A percentile compares a stretch with the other conserved stretches of the same genome.
These are phyloP conservation scores for Trinorchestia longiramus DNA, from an alignment of 1,140 invertebrate genomes.

Conservation along the genomic window DNA sequence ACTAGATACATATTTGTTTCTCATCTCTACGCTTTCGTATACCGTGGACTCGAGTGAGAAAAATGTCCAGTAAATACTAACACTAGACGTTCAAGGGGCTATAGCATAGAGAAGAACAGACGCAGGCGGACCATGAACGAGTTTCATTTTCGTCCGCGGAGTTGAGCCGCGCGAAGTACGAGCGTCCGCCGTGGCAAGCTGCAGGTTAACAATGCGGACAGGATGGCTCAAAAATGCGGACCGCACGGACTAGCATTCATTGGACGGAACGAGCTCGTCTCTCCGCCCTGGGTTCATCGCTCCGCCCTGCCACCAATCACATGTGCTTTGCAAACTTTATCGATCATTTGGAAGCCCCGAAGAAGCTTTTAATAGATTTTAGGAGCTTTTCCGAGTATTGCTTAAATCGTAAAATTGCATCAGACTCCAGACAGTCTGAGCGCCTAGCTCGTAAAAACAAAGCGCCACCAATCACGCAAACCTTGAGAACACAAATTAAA, in stretches of 20 bases:
- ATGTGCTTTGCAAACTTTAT: slow-evolving; percentile 36
- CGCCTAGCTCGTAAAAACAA: slow-evolving; percentile 7
- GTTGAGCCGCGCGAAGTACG: background rate
- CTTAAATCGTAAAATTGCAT: slow-evolving; percentile 37
- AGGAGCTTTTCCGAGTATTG: slow-evolving; percentile 37
- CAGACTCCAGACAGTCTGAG: slow-evolving; percentile 10
- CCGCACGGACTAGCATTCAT: background rate
- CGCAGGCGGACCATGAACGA: background rate
- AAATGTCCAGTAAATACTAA: too few species aligned
- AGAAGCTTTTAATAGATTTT: slow-evolving; percentile 52
- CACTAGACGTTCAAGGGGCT: too few species aligned
- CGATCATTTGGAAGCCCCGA: slow-evolving; percentile 38
- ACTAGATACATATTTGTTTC: too few species aligned
- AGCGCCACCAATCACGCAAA: slow-evolving; percentile 18
- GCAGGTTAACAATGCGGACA: slow-evolving; percentile 14
- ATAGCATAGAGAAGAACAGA: background rate
- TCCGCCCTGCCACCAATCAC: slow-evolving; percentile 47
- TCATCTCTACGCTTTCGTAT: too few species aligned
- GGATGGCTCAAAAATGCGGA: background rate
- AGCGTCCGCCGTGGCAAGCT: background rate
- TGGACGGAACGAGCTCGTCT: background rate
- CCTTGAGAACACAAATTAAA: background rate
- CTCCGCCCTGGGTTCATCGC: slow-evolving; percentile 2
- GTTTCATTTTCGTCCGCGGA: background rate
- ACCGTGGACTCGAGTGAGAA: too few species aligned